These are phyloP conservation scores for Lacerta bilineata DNA, from an alignment of 2,797 vertebrate species.

Conservation along the genomic window DNA sequence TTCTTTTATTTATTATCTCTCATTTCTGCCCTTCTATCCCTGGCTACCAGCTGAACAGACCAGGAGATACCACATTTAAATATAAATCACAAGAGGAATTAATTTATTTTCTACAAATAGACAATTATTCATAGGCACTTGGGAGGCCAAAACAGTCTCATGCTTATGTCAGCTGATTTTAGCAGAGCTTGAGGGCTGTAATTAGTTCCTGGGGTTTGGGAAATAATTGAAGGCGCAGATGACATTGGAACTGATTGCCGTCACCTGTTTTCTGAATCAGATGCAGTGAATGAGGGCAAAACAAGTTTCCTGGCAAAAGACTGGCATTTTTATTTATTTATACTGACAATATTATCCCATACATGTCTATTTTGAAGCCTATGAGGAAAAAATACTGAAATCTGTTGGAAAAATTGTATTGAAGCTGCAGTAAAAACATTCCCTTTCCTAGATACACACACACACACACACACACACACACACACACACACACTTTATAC, in stretches of 20 bases:
- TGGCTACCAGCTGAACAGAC: conserved; percentile 33
- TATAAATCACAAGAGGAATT: conserved; percentile 70
- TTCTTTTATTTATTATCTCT: not conserved
- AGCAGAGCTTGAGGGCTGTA: conserved; percentile 71
- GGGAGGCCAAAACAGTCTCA: conserved; percentile 59
- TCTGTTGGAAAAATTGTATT: not conserved
- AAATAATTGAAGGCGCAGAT: conserved; percentile 75
- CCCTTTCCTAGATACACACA: not conserved
- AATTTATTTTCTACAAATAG: conserved; percentile 78
- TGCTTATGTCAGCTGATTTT: conserved; percentile 71
- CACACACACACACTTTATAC: not conserved
- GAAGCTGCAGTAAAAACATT: not conserved
- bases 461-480: not conserved
- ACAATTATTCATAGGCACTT: conserved; percentile 73
- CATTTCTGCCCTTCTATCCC: conserved; percentile 16
- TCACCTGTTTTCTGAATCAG: conserved; percentile 77
- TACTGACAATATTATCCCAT: conserved; percentile 41
- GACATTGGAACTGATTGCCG: conserved; percentile 73
- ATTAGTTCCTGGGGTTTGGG: conserved; percentile 74
- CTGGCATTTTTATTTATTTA: conserved; percentile 38
- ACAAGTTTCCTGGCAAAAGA: conserved; percentile 59
- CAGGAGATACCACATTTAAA: conserved; percentile 45
- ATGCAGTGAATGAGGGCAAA: conserved; percentile 71
- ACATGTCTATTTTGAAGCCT: not conserved
- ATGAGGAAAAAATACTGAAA: not conserved